A percentile compares a stretch with the other conserved stretches of the same genome.
These are phyloP conservation scores for Eueides isabella DNA, from an alignment of 1,140 invertebrate species.

Conservation along the genomic window DNA sequence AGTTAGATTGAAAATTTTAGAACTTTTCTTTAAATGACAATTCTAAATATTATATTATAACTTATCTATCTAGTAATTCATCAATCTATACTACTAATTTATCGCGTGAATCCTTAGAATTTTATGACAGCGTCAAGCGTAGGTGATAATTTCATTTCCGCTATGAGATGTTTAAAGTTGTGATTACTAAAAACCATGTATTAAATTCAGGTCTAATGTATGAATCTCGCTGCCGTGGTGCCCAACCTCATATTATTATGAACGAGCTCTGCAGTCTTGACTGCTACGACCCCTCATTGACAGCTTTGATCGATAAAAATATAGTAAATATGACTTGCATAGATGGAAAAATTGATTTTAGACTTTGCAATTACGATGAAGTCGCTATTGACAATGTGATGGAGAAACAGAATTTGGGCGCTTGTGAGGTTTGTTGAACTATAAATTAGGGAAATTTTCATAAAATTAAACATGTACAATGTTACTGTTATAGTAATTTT, in stretches of 20 bases:
- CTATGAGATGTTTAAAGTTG: background rate
- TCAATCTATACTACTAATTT: no score
- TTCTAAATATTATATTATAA: no score
- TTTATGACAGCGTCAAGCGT: no score
- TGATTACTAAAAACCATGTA: background rate
- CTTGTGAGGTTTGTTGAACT: slow-evolving; percentile 49
- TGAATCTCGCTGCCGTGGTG: slow-evolving; percentile 48
- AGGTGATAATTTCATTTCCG: background rate
- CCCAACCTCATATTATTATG: slow-evolving; percentile 23
- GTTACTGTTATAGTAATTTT: no score
- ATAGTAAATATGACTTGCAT: slow-evolving; percentile 57
- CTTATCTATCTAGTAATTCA: no score
- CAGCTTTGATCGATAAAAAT: slow-evolving; percentile 36
- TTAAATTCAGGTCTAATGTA: slow-evolving; percentile 28
- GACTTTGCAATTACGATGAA: slow-evolving; percentile 43
- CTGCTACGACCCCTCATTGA: slow-evolving; percentile 49
- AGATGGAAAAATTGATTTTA: slow-evolving; percentile 47
- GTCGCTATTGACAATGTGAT: slow-evolving; percentile 30
- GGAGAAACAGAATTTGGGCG: slow-evolving; percentile 24
- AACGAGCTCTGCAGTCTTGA: slow-evolving; percentile 58
- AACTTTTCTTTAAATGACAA: no score
- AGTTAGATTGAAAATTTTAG: no score
- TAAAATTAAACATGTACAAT: no score
- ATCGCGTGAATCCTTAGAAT: no score
- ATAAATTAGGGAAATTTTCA: no score